Percentiles rank a stretch among this genome's conserved stretches.
These are phyloP conservation scores for Oligia strigilis DNA, from an alignment of 2,888 invertebrate species.

Conservation along the genomic window DNA sequence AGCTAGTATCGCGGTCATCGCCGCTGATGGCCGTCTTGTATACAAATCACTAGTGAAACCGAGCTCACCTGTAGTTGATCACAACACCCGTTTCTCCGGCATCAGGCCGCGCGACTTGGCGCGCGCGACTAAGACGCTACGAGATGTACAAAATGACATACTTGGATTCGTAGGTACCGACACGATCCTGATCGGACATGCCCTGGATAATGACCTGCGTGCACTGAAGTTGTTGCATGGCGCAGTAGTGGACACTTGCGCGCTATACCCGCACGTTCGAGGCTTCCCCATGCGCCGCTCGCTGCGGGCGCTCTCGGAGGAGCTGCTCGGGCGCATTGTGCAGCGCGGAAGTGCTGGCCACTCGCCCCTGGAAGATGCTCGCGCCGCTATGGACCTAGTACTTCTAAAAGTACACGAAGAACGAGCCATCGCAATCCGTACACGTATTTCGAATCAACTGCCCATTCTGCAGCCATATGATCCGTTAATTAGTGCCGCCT, in stretches of 20 bases:
- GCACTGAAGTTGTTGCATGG: conserved; percentile 96
- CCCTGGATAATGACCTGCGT: conserved; percentile 97
- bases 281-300: conserved; percentile 96
- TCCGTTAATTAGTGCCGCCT: conserved; percentile 87
- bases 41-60: conserved; percentile 97
- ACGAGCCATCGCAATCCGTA: conserved; percentile 70
- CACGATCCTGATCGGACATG: conserved; percentile 98
- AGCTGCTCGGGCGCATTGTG: conserved; percentile 94
- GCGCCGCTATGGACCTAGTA: conserved; percentile 97
- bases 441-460: conserved; percentile 74
- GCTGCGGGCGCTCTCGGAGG: conserved; percentile 94
- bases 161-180: conserved; percentile 94
- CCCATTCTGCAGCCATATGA: conserved; percentile 86
- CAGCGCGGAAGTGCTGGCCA: conserved; percentile 94
- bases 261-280: conserved; percentile 95
- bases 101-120: conserved; percentile 92
- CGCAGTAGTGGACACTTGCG: conserved; percentile 96
- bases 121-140: conserved; percentile 92
- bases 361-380: conserved; percentile 98
- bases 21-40: conserved; percentile 93
- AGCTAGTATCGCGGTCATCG: conserved; percentile 96
- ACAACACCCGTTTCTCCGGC: conserved; percentile 98
- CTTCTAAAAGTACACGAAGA: conserved; percentile 92
- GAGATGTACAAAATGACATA: conserved; percentile 96
- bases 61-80: conserved; percentile 95